Base-by-base conservation (phyloP, 2,113 vertebrate species). In the Campylorhamphus procurvoides region DNA sequence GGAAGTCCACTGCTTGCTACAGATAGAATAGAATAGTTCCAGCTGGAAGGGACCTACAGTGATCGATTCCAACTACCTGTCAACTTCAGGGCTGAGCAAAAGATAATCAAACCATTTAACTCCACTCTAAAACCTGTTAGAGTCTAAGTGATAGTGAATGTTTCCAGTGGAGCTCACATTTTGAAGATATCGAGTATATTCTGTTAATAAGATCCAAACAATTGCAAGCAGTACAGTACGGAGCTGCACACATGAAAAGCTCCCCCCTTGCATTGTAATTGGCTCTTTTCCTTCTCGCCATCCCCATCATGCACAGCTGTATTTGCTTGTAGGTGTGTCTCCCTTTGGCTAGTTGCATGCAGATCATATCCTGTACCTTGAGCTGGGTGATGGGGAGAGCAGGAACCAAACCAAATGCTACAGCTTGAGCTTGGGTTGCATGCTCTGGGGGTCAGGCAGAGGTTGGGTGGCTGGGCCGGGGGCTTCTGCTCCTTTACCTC, bases 401-500 rank as follows among this genome's bases (percentile, higher is more conserved):
- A 73, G 67, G 44, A 76, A 4, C 62, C 49, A 83, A 72, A 71
- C 9, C 31, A 66, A 74, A 50, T 20, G 44, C 35, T 68, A 4
- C 39, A 64, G 35, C 35, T 76, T 47, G 40, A 44, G 39, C 22
- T 83, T 68, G 40, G 44, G 2, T 40, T 92, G 39, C 4, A 1
- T 33, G 18, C 44, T 22, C 39, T 33, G 58, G 10, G 8, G 5
- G 5, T 28, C 0, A 0, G 50, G 27, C 31, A 60, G 40, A 60
- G 31, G 9, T 9, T 47, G 40, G 18, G 7, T 39, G 46, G 16
- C 20, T 81, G 81, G 55, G 11, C 28, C 28, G 12, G 20, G 27
- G 18, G 4, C 29, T 77, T 84, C 35, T 90, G 14, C n/a, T 83
- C 33, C 67, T 73, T 64, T 28, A 3, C 37, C 5, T 69, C 9